Evolutionary conservation across 2,888 invertebrate species (phyloP).

Genomic region (Dromius quadrimaculatus): DNA sequence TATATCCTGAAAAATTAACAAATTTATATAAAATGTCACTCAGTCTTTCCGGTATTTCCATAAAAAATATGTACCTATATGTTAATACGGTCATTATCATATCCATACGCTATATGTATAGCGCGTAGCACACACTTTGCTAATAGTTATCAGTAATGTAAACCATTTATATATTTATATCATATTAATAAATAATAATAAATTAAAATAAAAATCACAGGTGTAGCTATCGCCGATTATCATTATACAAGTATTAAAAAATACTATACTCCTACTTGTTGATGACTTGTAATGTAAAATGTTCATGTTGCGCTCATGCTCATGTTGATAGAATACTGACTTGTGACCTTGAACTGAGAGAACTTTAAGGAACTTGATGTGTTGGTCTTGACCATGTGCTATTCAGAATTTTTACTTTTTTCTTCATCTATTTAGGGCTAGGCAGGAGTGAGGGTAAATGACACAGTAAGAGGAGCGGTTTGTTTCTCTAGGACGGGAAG

Average conservation of each 20-base stretch:
- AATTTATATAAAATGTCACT: slow-evolving; percentile 69
- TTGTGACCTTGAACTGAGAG: slow-evolving; percentile 2
- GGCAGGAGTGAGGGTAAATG: slow-evolving; percentile 93
- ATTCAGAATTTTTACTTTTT: too few relatives aligned
- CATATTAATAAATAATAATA: slow-evolving; percentile 63
- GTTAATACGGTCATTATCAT: slow-evolving; percentile 37
- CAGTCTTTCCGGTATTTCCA: slow-evolving; percentile 70
- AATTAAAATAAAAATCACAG: slow-evolving; percentile 69
- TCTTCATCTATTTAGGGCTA: slow-evolving; percentile 40
- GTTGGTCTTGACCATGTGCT: neutral
- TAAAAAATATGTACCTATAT: slow-evolving; percentile 67
- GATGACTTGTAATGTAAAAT: slow-evolving; percentile 34
- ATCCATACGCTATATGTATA: slow-evolving; percentile 16
- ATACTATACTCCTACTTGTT: slow-evolving; percentile 36
- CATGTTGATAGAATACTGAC: slow-evolving; percentile 35
- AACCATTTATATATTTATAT: slow-evolving; percentile 58
- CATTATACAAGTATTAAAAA: slow-evolving; percentile 43
- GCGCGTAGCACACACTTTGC: slow-evolving; percentile 59
- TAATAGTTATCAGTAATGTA: slow-evolving; percentile 61
- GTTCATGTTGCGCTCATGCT: slow-evolving; percentile 28
- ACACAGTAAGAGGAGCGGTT: slow-evolving; percentile 87
- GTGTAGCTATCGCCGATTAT: slow-evolving; percentile 67
- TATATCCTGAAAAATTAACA: slow-evolving; percentile 66
- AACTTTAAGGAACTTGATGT: slow-evolving; percentile 1
- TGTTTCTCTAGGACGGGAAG: slow-evolving; percentile 92